Conservation (phyloP, 2,797 vertebrate species). For the Sphaeramia orbicularis region DNA sequence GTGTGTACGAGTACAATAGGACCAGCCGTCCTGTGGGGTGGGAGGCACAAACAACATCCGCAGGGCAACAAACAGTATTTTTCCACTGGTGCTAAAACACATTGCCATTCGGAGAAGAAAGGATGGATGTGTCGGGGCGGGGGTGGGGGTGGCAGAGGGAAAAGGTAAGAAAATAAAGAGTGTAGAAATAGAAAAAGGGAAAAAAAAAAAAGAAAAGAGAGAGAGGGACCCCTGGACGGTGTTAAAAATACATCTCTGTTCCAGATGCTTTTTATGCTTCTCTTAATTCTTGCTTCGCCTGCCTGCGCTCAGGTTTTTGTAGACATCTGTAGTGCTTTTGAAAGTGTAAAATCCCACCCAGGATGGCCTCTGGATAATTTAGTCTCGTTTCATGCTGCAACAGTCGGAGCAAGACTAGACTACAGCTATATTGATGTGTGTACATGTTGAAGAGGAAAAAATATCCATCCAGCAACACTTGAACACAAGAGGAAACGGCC, state of each 20-base stretch:
- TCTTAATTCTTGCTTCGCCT: conserved; percentile 31
- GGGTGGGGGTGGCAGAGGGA: conserved; percentile 6
- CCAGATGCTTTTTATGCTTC: conserved; percentile 32
- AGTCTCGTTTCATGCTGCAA: conserved; percentile 21
- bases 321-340: conserved; percentile 23
- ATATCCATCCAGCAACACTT: conserved; percentile 14
- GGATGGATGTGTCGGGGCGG: conserved; percentile 11
- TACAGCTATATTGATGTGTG: conserved; percentile 6
- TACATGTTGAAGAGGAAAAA: conserved; percentile 1
- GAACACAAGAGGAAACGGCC: neutral
- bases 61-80: conserved; percentile 61
- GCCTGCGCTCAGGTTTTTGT: conserved; percentile 28
- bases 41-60: conserved; percentile 62
- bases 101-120: conserved; percentile 18
- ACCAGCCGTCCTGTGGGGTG: conserved; percentile 49
- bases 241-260: conserved; percentile 52
- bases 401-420: conserved; percentile 17
- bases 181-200: neutral
- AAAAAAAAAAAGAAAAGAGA: too few relatives aligned
- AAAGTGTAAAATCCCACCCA: conserved; percentile 32
- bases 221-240: conserved; percentile 8
- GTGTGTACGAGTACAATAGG: conserved; percentile 36
- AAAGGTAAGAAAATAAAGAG: conserved; percentile 15
- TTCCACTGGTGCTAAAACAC: conserved; percentile 51
- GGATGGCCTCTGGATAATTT: conserved; percentile 38